phyloP scores from a whole-genome alignment of 2,888 invertebrate species.

The Odontocerum albicorne region DNA sequence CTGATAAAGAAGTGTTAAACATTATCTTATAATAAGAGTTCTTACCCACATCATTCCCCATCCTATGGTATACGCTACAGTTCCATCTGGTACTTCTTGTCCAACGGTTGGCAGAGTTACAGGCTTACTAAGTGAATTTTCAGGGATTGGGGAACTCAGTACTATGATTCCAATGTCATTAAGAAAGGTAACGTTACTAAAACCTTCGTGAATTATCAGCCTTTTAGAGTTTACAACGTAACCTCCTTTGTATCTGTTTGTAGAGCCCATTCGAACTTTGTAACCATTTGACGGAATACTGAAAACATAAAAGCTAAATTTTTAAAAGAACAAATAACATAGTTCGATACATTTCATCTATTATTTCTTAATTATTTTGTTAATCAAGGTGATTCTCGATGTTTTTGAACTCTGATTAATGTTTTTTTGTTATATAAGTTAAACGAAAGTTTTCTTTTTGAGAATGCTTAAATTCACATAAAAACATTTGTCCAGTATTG shows the following conservation, averaged over 20 bases:
- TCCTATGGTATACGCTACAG: not conserved
- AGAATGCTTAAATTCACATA: too few relatives aligned
- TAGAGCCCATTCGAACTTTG: not conserved
- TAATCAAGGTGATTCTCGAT: too few relatives aligned
- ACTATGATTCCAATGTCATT: slow-evolving; percentile 49
- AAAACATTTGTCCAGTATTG: too few relatives aligned
- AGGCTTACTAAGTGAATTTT: slow-evolving; percentile 39
- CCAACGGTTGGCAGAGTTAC: slow-evolving; percentile 39
- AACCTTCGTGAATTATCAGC: not conserved
- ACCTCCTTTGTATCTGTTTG: slow-evolving; percentile 1
- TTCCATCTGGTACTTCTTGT: not conserved
- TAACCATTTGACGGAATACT: not conserved
- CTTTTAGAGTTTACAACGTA: not conserved
- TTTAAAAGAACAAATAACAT: too few relatives aligned
- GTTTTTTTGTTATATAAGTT: too few relatives aligned
- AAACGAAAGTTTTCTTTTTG: too few relatives aligned
- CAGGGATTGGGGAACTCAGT: slow-evolving; percentile 41
- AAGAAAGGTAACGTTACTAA: not conserved
- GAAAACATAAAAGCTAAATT: not conserved
- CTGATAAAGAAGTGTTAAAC: too few relatives aligned
- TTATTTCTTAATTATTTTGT: too few relatives aligned
- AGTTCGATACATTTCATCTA: too few relatives aligned
- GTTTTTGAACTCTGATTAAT: too few relatives aligned
- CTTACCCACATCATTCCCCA: too few relatives aligned
- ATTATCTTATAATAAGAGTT: too few relatives aligned